Percentiles rank a stretch among this genome's conserved stretches.
Evolutionary conservation across 2,888 invertebrate species (phyloP).

Genomic region (Psylliodes chrysocephalus): DNA sequence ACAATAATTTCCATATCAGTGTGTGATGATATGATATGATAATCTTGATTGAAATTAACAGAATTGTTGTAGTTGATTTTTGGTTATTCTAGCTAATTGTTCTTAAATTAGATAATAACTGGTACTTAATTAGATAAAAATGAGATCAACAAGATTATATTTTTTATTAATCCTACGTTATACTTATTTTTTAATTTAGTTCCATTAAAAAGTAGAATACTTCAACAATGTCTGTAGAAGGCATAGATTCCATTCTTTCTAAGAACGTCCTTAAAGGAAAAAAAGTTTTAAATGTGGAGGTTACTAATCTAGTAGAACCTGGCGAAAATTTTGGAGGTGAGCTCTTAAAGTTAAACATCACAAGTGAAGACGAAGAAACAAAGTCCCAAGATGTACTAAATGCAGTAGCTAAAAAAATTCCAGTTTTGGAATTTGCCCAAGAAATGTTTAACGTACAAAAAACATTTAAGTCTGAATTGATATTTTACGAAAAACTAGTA

Average conservation of each 20-base stretch:
- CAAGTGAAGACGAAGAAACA: background rate
- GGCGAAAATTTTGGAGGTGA: slow-evolving; percentile 23
- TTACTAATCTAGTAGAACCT: background rate
- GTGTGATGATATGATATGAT: no score
- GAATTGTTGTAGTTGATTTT: no score
- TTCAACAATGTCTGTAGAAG: slow-evolving; percentile 10
- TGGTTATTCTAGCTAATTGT: no score
- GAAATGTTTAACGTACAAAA: slow-evolving; percentile 65
- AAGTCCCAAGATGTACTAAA: background rate
- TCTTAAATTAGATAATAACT: no score
- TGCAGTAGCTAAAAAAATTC: slow-evolving; percentile 40
- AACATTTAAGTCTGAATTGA: slow-evolving; percentile 67
- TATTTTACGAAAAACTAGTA: slow-evolving; percentile 65
- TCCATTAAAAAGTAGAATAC: slow-evolving; percentile 1
- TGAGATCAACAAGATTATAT: no score
- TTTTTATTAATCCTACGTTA: no score
- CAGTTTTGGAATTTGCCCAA: slow-evolving; percentile 46
- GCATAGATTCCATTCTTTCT: background rate
- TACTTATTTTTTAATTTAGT: background rate
- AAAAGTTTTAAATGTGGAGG: background rate
- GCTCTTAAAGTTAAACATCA: slow-evolving; percentile 5
- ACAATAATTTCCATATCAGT: no score
- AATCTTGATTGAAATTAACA: no score
- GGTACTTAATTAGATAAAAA: no score
- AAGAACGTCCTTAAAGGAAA: background rate